These are phyloP conservation scores for Aspidoscelis tigris DNA, from an alignment of 2,113 vertebrate genomes.

Conservation along the genomic window DNA sequence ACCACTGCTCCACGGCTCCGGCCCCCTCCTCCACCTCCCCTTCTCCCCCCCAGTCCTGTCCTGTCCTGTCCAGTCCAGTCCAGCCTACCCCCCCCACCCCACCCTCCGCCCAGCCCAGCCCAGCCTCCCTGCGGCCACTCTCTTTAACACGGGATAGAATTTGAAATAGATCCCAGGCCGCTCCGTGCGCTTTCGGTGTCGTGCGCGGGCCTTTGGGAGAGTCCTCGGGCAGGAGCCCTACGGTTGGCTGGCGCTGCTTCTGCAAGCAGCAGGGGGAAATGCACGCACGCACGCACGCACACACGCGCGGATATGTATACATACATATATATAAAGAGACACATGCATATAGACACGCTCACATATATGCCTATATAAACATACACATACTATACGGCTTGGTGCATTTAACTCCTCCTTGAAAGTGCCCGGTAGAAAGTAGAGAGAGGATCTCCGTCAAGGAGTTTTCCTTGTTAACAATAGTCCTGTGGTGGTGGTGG, in stretches of 20 bases:
- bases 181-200: slow-evolving; percentile 21
- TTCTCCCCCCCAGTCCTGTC: neutral
- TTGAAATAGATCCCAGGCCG: slow-evolving; percentile 68
- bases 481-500: slow-evolving; percentile 54
- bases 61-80: no score
- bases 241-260: no score
- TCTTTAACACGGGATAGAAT: slow-evolving; percentile 77
- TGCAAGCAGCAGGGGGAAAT: no score
- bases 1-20: neutral
- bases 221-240: no score
- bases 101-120: no score
- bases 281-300: no score
- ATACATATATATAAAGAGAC: no score
- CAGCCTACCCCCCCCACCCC: no score
- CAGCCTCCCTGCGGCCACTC: slow-evolving; percentile 47
- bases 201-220: slow-evolving; percentile 64
- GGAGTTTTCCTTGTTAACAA: slow-evolving; percentile 69
- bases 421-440: slow-evolving; percentile 69
- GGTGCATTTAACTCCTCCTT: slow-evolving; percentile 68
- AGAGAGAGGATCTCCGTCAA: slow-evolving; percentile 51
- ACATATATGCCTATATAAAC: no score
- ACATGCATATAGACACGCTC: no score
- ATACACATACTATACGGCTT: neutral
- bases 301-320: no score
- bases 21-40: slow-evolving; percentile 16